Base-by-base conservation (phyloP, 2,888 invertebrate genomes). In the Sminthurides aquaticus region DNA sequence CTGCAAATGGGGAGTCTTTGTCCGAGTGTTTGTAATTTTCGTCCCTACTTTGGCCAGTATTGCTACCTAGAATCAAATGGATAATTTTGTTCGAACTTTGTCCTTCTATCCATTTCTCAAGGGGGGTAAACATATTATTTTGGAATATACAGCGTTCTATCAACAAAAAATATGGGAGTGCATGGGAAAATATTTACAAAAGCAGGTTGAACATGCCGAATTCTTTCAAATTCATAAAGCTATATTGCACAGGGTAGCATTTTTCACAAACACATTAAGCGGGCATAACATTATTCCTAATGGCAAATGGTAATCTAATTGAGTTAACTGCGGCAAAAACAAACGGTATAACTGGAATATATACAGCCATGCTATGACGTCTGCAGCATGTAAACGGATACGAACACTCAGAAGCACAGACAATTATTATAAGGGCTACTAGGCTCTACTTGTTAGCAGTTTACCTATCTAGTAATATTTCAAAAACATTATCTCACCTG, bases 11-110 rank as follows among this genome's bases (percentile, higher is more conserved):
- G 74, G 74, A 24, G 74, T 74, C 64, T 74, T 74, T 56, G 74
- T 74, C 60, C 74, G 69, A 48, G 74, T 74, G 70, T 74, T 74
- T 34, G 74, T 74, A 60, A 74, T 74, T 66, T 74, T 74, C 54
- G 71, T 71, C 29, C 72, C 72, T 62, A 74, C 74, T 67, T 74
- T 69, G 26, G 69, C 69, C 67, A 71, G 64, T 65, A 70, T 70
- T 67, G 68, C 70, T 67, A 69, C 69, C 67, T 69, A 63, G 54
- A 61, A 49, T 49, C 49, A 49, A 48, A 61, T 61, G 26, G 52
- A 61, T 49, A 54, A 52, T 52, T 61, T 49, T 54, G 48, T 56
- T 15, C 26, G 18, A 48, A 52, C 52, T 52, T 52, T 8, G 15
- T 11, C 43, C 15, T 34, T 5, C 43, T 34, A 34, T 34, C n/a